A percentile compares a stretch with the other conserved stretches of the same genome.
These are phyloP conservation scores for Solenopsis fugax DNA, from an alignment of 1,140 invertebrate species.

Conservation along the genomic window DNA sequence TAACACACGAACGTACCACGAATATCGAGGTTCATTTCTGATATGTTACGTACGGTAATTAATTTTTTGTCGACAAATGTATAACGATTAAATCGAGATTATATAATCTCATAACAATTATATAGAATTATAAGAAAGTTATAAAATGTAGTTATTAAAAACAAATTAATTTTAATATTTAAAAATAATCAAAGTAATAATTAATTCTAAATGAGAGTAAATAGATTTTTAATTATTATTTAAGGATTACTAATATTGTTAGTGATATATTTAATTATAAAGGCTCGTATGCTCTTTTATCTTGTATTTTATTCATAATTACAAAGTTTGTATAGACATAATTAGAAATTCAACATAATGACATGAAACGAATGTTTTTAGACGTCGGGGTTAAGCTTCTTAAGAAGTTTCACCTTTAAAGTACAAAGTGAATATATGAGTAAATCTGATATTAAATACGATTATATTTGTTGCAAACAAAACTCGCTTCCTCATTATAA, in stretches of 20 bases:
- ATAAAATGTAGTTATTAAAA: background rate
- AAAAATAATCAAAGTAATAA: background rate
- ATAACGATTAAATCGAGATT: background rate
- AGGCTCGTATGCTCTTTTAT: too few species aligned
- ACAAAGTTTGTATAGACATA: background rate
- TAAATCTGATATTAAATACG: conserved; percentile 30
- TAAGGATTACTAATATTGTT: background rate
- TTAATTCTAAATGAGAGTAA: background rate
- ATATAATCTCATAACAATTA: background rate
- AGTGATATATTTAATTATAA: background rate
- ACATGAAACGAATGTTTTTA: background rate
- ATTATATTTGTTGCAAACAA: conserved; percentile 12
- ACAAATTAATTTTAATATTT: background rate
- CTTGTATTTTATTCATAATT: background rate
- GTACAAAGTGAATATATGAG: background rate
- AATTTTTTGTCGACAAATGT: too few species aligned
- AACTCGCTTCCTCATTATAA: background rate
- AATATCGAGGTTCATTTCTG: background rate
- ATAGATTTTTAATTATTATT: background rate
- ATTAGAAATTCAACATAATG: background rate
- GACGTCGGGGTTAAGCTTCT: background rate
- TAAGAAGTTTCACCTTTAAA: conserved; percentile 21
- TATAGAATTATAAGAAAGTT: background rate
- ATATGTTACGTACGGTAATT: background rate
- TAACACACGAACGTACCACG: background rate